Percentiles rank a stretch among this genome's conserved stretches.
phyloP scores from a whole-genome alignment of 2,888 invertebrate species.

The Chrysina gloriosa region DNA sequence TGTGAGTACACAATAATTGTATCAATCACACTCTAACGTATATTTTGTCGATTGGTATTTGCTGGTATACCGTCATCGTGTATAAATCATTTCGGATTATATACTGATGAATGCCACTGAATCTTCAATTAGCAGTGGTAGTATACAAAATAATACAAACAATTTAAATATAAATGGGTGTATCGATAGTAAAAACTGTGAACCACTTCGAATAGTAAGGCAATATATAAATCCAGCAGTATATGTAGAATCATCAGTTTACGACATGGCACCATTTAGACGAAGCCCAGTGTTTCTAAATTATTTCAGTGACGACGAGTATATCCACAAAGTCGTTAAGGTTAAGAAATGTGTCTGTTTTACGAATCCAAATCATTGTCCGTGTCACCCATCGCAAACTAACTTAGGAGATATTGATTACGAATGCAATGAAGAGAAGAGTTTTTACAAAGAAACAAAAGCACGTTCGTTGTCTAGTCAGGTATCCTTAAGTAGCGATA shows the following conservation, averaged over 20 bases:
- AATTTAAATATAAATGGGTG: constrained; percentile 39
- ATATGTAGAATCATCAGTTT: constrained; percentile 67
- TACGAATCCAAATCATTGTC: constrained; percentile 51
- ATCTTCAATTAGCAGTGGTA: constrained; percentile 33
- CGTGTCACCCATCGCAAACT: constrained; percentile 49
- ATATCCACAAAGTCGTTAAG: constrained; percentile 47
- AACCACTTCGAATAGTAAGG: constrained; percentile 48
- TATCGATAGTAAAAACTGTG: constrained; percentile 35
- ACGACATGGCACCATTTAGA: constrained; percentile 53
- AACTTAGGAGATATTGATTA: constrained; percentile 34
- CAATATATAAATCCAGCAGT: constrained; percentile 73
- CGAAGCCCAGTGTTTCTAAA: constrained; percentile 50
- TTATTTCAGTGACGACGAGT: constrained; percentile 46
- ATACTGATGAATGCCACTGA: constrained; percentile 41
- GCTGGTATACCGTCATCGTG: constrained; percentile 21
- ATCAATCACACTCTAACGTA: constrained; percentile 26
- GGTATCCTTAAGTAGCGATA: constrained; percentile 38
- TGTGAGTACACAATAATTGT: constrained; percentile 30
- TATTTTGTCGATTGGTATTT: constrained; percentile 27
- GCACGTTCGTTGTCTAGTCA: constrained; percentile 22
- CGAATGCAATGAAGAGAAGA: constrained; percentile 28
- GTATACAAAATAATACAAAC: constrained; percentile 32
- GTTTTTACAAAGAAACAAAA: constrained; percentile 9
- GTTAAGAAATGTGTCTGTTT: constrained; percentile 56
- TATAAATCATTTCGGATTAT: constrained; percentile 23